These are phyloP conservation scores for Actinemys pallida DNA, from an alignment of 2,113 vertebrate genomes.

Conservation along the genomic window DNA sequence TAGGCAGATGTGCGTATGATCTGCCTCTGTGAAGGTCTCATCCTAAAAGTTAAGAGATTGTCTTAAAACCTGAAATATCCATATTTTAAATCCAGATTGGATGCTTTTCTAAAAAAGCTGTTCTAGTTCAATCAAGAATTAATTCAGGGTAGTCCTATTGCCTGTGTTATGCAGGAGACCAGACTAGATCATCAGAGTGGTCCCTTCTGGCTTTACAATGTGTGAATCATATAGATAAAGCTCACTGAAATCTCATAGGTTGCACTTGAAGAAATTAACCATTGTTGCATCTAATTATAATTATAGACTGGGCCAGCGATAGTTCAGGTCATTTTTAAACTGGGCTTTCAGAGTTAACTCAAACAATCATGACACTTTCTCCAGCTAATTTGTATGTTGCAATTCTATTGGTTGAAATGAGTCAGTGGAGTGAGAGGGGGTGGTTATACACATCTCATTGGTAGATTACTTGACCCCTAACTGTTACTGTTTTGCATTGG, in stretches of 20 bases:
- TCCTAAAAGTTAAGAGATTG: not conserved
- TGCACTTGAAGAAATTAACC: not conserved
- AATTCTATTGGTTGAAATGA: not conserved
- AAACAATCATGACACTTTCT: not conserved
- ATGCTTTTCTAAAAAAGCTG: not conserved
- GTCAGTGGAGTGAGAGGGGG: not conserved
- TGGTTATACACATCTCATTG: too few relatives aligned
- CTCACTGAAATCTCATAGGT: not conserved
- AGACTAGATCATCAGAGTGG: not conserved
- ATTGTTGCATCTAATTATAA: not conserved
- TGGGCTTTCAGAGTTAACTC: not conserved
- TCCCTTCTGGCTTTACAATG: not conserved
- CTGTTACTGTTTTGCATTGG: not conserved
- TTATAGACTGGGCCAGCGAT: not conserved
- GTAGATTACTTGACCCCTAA: not conserved
- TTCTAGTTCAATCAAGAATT: not conserved
- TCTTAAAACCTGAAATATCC: not conserved
- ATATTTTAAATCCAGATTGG: not conserved
- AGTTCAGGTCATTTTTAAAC: not conserved
- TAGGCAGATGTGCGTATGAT: not conserved
- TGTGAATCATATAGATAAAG: not conserved
- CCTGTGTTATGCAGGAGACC: not conserved
- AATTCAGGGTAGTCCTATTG: not conserved
- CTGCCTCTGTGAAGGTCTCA: not conserved
- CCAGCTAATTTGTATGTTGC: not conserved